Evolutionary conservation across 2,797 vertebrate species (phyloP).

Genomic region (Emys orbicularis): DNA sequence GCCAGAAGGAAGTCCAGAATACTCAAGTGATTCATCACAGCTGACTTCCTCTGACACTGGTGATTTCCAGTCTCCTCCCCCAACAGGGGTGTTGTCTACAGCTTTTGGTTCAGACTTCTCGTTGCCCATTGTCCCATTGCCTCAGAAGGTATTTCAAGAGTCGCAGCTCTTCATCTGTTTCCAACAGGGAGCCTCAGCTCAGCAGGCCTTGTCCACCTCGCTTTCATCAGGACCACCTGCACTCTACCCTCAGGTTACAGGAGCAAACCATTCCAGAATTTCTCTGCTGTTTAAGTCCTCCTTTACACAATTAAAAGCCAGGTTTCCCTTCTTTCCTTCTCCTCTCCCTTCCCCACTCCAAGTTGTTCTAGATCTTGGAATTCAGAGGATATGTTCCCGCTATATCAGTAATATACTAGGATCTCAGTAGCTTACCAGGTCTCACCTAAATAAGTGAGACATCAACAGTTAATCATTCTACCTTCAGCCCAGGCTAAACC

Average conservation of each 20-base stretch:
- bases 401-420: background rate
- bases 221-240: slow-evolving; percentile 83
- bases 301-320: background rate
- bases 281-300: slow-evolving; percentile 40
- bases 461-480: slow-evolving; percentile 23
- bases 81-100: slow-evolving; percentile 80
- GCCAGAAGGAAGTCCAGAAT: slow-evolving; percentile 92
- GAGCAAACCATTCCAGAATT: slow-evolving; percentile 76
- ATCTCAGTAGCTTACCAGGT: background rate
- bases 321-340: background rate
- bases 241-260: slow-evolving; percentile 89
- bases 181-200: slow-evolving; percentile 83
- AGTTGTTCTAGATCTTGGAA: slow-evolving; percentile 25
- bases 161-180: slow-evolving; percentile 86
- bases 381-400: slow-evolving; percentile 40
- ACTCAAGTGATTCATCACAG: slow-evolving; percentile 93
- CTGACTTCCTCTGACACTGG: slow-evolving; percentile 93
- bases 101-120: slow-evolving; percentile 81
- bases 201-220: slow-evolving; percentile 89
- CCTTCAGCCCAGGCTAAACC: slow-evolving; percentile 2
- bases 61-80: slow-evolving; percentile 94
- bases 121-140: slow-evolving; percentile 81
- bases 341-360: background rate
- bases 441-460: background rate
- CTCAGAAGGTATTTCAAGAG: slow-evolving; percentile 84